Conservation (phyloP, 37 sponge, comb jelly and placozoan genomes). For the Cliona cf. orientalis region DNA sequence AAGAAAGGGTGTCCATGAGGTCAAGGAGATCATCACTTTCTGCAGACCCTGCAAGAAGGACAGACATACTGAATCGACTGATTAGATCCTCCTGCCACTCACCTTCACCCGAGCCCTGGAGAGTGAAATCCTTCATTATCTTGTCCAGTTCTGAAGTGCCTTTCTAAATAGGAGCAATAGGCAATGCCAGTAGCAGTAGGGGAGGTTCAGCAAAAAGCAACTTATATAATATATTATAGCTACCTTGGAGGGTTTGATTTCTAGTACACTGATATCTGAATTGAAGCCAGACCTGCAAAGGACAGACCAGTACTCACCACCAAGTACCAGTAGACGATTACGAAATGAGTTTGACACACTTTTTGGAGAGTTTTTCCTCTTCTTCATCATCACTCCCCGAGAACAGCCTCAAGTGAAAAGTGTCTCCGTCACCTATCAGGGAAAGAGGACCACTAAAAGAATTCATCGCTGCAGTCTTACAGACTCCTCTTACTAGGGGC, state of each 20-base stretch:
- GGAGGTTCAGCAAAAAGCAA: background rate
- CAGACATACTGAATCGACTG: background rate
- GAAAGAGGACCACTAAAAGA: too few relatives aligned
- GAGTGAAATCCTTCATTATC: conserved; percentile 27
- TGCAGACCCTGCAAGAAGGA: conserved; percentile 7
- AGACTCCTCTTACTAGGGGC: background rate
- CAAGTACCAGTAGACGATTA: background rate
- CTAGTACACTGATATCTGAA: background rate
- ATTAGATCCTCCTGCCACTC: background rate
- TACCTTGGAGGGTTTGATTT: conserved; percentile 40
- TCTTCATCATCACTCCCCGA: conserved; percentile 32
- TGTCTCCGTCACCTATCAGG: conserved; percentile 9
- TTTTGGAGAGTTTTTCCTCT: background rate
- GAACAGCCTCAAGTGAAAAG: conserved; percentile 50
- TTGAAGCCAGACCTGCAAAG: background rate
- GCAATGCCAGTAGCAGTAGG: background rate
- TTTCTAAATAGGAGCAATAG: conserved; percentile 15
- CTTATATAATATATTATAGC: background rate
- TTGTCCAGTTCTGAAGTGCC: conserved; percentile 23
- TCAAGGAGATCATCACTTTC: conserved; percentile 45
- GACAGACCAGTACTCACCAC: background rate
- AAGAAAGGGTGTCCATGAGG: conserved; percentile 25
- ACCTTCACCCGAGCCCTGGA: background rate
- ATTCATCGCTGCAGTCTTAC: too few relatives aligned
- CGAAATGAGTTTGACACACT: background rate